A percentile compares a stretch with the other conserved stretches of the same genome.
Conservation (phyloP, 2,113 vertebrate genomes). For the Seriola quinqueradiata region DNA sequence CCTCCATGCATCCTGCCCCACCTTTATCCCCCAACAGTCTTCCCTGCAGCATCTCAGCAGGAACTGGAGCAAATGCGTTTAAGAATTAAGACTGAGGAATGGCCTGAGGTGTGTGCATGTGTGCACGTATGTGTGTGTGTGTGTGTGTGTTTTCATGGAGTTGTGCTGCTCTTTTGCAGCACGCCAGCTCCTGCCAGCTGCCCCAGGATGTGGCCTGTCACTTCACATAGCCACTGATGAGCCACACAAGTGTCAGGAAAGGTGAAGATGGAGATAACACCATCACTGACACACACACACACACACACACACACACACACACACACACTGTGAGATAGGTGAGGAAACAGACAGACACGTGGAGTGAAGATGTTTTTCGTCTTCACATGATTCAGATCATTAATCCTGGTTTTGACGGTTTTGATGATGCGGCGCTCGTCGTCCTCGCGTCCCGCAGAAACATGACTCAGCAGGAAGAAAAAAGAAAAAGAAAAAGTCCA, state of each 20-base stretch:
- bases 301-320: background rate
- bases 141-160: conserved; percentile 43
- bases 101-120: conserved; percentile 61
- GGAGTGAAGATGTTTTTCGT: background rate
- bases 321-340: conserved; percentile 11
- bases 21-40: conserved; percentile 82
- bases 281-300: conserved; percentile 13
- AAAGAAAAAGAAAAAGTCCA: background rate
- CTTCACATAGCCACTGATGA: conserved; percentile 96
- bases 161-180: conserved; percentile 94
- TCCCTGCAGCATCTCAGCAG: conserved; percentile 91
- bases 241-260: conserved; percentile 95
- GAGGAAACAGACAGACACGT: background rate
- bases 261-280: conserved; percentile 90
- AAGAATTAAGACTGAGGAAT: conserved; percentile 92
- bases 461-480: background rate
- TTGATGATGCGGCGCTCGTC: background rate
- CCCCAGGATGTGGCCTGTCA: conserved; percentile 99
- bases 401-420: background rate
- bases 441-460: background rate
- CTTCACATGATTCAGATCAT: background rate
- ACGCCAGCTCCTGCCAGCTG: conserved; percentile 89
- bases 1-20: conserved; percentile 82
- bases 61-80: conserved; percentile 99
- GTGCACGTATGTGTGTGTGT: conserved; percentile 38